Base-by-base conservation (phyloP, 2,113 vertebrate species). In the Oxygymnocypris stewartii region DNA sequence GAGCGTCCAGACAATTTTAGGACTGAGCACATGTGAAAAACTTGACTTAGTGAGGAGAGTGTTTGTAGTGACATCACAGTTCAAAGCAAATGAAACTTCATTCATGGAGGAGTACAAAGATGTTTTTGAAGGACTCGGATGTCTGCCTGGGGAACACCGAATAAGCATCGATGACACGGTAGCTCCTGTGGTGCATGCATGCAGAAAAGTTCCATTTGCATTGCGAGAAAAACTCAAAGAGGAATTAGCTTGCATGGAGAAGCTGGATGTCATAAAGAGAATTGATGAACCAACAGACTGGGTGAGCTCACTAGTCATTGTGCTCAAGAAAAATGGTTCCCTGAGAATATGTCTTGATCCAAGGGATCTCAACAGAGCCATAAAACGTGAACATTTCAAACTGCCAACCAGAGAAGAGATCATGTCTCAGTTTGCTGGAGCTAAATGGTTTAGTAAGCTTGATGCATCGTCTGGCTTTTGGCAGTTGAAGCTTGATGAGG, bases 381-480 rank as follows among this genome's bases (percentile, higher is more conserved):
- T 90, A 2, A 87, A 87, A 35, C 11, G 57, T 25, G 83, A 89
- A 20, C 88, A 90, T n/a, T 89, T 85, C 59, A 88, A 90, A 31
- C 67, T 91, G 42, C 74, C 75, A 7, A 85, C 79, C 14, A 35
- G 86, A 14, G 85, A 89, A 23, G 79, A 89, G n/a, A 87, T 87
- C 2, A 85, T 88, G 8, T 31, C 84, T 3, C 81, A 87, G 82
- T 89, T 90, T 84, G 89, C 82, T 42, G 54, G 77, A 54, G 80
- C 86, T 0, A 88, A 89, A 37, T 89, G 61, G 44, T 90, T 84
- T 16, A 89, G 86, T 40, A 90, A 88, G 23, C 85, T 89, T 2
- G 87, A 85, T 51, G 88, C 80, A 4, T 87, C 84, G 0, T 88
- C 88, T 18, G 80, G 88, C 1, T 88, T 88, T 13, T 88, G 87